phyloP scores from a whole-genome alignment of 30 jellyfish, hydroid and myxozoan genomes.

The Aurelia coerulea region DNA sequence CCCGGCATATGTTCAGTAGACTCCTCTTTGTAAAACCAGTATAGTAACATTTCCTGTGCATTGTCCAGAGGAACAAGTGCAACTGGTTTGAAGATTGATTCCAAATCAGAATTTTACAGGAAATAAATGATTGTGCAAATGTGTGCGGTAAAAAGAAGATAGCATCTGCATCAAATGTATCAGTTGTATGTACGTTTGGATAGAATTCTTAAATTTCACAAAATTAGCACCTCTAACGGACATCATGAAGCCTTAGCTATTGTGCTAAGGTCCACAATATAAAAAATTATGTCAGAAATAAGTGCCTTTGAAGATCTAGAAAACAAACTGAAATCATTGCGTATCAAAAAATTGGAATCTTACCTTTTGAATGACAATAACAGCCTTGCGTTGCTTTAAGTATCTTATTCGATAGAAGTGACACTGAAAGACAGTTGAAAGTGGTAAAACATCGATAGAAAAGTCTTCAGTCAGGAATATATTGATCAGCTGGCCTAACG shows the following conservation, averaged over 20 bases:
- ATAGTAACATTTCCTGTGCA: no score
- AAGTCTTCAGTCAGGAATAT: background rate
- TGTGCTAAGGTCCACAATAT: no score
- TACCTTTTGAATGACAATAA: constrained; percentile 81
- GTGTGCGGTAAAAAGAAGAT: background rate
- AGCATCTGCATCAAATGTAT: background rate
- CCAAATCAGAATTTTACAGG: background rate
- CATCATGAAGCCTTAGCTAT: no score
- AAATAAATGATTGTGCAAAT: background rate
- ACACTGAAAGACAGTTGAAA: constrained; percentile 36
- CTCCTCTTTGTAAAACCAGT: no score
- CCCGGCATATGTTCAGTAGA: no score
- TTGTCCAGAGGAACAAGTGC: no score
- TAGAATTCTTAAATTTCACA: no score
- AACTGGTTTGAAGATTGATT: background rate
- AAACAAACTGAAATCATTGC: no score
- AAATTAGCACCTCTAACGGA: no score
- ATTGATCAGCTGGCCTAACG: background rate
- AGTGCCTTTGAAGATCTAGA: no score
- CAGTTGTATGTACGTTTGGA: background rate
- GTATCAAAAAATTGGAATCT: background rate
- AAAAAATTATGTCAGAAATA: no score
- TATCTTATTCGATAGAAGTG: constrained; percentile 58
- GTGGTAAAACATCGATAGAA: background rate
- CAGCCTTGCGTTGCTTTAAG: constrained; percentile 72